Evolutionary conservation across 1,140 invertebrate species (phyloP).

Genomic region (Metaphire vulgaris): DNA sequence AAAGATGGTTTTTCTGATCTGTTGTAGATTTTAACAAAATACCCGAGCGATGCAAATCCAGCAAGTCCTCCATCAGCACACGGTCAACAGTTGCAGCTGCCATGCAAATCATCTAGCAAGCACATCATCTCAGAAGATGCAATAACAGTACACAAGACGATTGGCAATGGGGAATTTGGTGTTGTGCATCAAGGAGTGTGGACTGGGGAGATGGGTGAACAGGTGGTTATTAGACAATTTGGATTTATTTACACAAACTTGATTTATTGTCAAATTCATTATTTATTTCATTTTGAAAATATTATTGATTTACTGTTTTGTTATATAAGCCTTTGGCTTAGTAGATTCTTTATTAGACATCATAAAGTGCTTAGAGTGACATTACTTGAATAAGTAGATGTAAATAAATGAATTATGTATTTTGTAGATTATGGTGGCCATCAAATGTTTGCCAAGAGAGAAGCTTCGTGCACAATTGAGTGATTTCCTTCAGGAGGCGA

Average conservation of each 20-base stretch:
- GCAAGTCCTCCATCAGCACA: not conserved
- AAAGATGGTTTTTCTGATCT: not conserved
- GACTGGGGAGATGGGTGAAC: conserved; percentile 83
- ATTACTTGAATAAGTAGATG: too few species aligned
- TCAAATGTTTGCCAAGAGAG: conserved; percentile 89
- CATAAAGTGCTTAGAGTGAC: too few species aligned
- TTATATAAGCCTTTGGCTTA: not conserved
- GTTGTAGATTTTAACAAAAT: not conserved
- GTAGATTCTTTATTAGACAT: not conserved
- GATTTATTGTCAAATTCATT: not conserved
- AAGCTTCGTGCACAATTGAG: conserved; percentile 90
- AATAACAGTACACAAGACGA: conserved; percentile 86
- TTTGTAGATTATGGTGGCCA: conserved; percentile 89
- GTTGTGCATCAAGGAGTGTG: conserved; percentile 95
- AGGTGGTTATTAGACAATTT: conserved; percentile 66
- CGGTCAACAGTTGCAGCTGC: not conserved
- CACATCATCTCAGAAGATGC: conserved; percentile 91
- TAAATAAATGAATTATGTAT: too few species aligned
- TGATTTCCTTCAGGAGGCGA: conserved; percentile 95
- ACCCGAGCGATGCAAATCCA: not conserved
- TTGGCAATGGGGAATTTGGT: conserved; percentile 94
- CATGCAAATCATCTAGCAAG: conserved; percentile 57
- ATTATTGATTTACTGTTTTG: not conserved
- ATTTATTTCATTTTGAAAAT: conserved; percentile 8
- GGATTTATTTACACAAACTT: too few species aligned